Base-by-base conservation (phyloP, 2,888 invertebrate species). In the Strigamia crassipes region DNA sequence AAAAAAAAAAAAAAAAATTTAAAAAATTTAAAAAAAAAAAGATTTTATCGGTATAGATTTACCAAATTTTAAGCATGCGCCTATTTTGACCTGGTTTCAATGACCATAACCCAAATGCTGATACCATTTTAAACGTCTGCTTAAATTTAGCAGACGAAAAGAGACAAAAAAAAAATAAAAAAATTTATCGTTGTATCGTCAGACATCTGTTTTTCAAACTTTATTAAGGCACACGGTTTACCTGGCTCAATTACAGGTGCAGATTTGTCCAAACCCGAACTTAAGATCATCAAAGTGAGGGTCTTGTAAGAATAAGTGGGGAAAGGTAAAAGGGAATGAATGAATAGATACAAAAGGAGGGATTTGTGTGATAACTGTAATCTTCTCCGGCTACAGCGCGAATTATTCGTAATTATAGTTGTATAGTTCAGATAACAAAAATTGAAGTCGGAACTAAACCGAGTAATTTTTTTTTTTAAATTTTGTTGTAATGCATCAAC, bases 41-140 rank as follows among this genome's bases (percentile, higher is more conserved):
- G 6, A 34, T 3, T 34, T 6, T n/a, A n/a, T n/a, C n/a, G n/a
- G 6, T 42, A 4, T 42, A 10, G 42, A 42, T 13, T 42, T 42
- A 42, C 42, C 10, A 3, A 6, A 42, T 42, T 42, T 42, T 42
- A 42, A 15, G 18, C 61, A 61, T 15, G 18, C 6, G 9, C 2
- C 6, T 3, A 61, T n/a, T 21, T 21, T 23, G 61, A 61, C 61
- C 61, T 61, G n/a, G n/a, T 61, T 61, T 61, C 61, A 61, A 21
- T 61, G 61, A 61, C 61, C 61, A 61, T 61, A 61, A 61, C 61
- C 61, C 18, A 61, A 61, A 61, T 61, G 61, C 10, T 61, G 61
- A 61, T 61, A 9, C 23, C n/a, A 15, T 61, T 61, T 61, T 61
- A 21, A 23, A 23, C 18, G 61, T 61, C 10, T 61, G 61, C 23